Conservation (phyloP, 2,797 vertebrate species). For the Hippopotamyrus pictus region DNA sequence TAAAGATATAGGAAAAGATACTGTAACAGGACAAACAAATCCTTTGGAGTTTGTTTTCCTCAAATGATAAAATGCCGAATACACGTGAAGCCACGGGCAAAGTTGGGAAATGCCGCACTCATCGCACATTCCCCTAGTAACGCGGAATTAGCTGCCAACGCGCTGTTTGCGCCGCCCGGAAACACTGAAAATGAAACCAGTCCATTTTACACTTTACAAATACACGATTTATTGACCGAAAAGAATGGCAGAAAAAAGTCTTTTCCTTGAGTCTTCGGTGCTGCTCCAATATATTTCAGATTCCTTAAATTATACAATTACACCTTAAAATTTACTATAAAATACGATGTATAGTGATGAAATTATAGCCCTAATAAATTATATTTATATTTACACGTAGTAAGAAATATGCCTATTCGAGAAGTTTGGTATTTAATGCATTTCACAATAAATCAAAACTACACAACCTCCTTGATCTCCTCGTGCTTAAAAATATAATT, state of each 20-base stretch:
- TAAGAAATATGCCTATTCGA: background rate
- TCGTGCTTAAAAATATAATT: background rate
- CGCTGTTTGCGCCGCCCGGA: background rate
- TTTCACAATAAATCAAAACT: background rate
- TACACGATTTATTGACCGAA: background rate
- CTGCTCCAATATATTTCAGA: background rate
- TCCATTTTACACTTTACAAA: background rate
- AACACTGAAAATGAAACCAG: background rate
- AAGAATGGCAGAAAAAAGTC: background rate
- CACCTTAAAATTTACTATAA: background rate
- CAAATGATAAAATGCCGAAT: background rate
- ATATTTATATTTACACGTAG: background rate
- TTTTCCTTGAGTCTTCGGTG: background rate
- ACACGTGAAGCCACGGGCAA: background rate
- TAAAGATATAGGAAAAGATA: conserved; percentile 21
- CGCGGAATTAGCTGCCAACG: background rate
- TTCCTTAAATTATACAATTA: background rate
- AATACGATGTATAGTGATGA: background rate
- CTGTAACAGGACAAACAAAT: conserved; percentile 11
- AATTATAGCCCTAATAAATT: background rate
- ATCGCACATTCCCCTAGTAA: background rate
- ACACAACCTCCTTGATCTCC: background rate
- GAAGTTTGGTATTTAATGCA: background rate
- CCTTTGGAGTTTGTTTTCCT: conserved; percentile 11
- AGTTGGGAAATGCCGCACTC: background rate